Percentiles rank a stretch among this genome's conserved stretches.
Conservation (phyloP, 2,888 invertebrate species). For the Urechis unicinctus region DNA sequence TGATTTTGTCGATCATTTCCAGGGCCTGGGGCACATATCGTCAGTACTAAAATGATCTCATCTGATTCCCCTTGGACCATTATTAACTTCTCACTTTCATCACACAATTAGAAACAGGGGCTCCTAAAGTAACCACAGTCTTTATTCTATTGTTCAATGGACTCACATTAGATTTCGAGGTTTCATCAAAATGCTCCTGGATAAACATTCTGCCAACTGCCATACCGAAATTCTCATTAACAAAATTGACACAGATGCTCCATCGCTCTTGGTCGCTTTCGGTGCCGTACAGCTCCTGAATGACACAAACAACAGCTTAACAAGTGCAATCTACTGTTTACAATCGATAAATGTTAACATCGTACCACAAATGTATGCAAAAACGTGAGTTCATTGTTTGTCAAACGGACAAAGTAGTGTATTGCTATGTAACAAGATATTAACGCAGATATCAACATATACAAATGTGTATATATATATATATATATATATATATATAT, state of each 20-base stretch:
- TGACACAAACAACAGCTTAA: neutral
- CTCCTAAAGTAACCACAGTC: no score
- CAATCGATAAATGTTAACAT: no score
- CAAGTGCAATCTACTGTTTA: no score
- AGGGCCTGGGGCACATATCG: conserved; percentile 57
- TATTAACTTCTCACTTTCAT: neutral
- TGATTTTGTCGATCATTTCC: conserved; percentile 78
- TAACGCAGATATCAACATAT: no score
- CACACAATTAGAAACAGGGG: neutral
- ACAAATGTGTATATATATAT: no score
- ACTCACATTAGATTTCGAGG: conserved; percentile 68
- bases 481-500: no score
- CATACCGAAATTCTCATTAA: conserved; percentile 82
- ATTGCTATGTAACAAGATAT: neutral
- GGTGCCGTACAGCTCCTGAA: conserved; percentile 44
- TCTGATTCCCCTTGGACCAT: no score
- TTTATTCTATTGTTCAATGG: no score
- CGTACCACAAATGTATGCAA: neutral
- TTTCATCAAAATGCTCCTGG: conserved; percentile 77
- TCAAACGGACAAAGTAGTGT: no score
- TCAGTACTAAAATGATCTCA: no score
- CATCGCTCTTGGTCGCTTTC: conserved; percentile 69
- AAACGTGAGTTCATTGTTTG: no score
- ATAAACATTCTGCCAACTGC: conserved; percentile 89
- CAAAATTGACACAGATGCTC: conserved; percentile 86